Conservation (phyloP, 2,888 invertebrate species). For the Euclidia mi region DNA sequence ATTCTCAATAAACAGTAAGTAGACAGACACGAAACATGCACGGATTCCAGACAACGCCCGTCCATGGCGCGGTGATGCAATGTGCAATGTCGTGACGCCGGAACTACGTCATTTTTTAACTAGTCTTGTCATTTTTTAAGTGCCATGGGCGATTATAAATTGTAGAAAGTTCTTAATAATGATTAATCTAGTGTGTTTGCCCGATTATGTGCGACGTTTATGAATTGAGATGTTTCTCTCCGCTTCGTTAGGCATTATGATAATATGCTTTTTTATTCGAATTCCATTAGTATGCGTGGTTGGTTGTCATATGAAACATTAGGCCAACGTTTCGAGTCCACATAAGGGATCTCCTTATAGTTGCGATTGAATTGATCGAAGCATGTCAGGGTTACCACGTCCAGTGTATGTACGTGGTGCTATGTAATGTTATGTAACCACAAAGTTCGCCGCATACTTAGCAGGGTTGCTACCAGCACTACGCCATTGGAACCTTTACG, state of each 20-base stretch:
- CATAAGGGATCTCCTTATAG: slow-evolving; percentile 78
- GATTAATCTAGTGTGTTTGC: slow-evolving; percentile 44
- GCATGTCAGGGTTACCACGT: slow-evolving; percentile 87
- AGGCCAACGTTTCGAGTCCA: slow-evolving; percentile 64
- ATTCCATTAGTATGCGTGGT: slow-evolving; percentile 59
- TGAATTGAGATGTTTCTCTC: slow-evolving; percentile 54
- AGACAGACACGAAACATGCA: slow-evolving; percentile 59
- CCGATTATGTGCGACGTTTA: slow-evolving; percentile 47
- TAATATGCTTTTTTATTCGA: slow-evolving; percentile 51
- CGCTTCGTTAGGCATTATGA: slow-evolving; percentile 49
- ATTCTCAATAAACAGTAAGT: slow-evolving; percentile 69
- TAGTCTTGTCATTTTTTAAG: slow-evolving; percentile 32
- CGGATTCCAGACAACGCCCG: slow-evolving; percentile 66
- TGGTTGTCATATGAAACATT: slow-evolving; percentile 60
- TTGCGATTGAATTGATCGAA: slow-evolving; percentile 75
- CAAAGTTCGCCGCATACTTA: slow-evolving; percentile 62
- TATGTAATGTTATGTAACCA: slow-evolving; percentile 76
- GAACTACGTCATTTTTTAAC: slow-evolving; percentile 51
- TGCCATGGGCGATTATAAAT: slow-evolving; percentile 46
- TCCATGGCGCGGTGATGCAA: slow-evolving; percentile 68
- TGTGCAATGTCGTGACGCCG: slow-evolving; percentile 45
- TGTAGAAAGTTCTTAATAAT: slow-evolving; percentile 59
- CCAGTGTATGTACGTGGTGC: slow-evolving; percentile 74
- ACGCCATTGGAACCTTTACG: slow-evolving; percentile 3
- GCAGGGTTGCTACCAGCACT: slow-evolving; percentile 37